phyloP scores from a whole-genome alignment of 2,113 vertebrate genomes.

The Dromaius novaehollandiae region DNA sequence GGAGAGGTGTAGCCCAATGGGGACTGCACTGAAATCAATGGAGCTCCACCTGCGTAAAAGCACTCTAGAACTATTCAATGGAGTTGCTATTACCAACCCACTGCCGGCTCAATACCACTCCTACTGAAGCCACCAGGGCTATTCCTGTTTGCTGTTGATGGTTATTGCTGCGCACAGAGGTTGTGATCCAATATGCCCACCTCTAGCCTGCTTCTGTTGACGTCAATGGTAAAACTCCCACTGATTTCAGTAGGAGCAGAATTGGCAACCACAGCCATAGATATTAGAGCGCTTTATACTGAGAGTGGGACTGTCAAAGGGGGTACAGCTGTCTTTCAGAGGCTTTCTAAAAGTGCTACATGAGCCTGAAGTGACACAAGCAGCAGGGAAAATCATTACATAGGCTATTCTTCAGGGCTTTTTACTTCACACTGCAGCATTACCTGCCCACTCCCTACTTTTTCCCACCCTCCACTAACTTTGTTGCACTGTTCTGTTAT shows the following conservation, averaged over 20 bases:
- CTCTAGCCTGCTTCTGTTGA: background rate
- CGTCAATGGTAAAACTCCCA: background rate
- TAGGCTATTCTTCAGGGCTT: background rate
- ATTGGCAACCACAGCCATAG: background rate
- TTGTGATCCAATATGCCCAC: background rate
- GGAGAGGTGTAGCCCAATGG: background rate
- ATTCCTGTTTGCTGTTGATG: background rate
- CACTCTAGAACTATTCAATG: background rate
- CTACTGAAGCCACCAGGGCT: background rate
- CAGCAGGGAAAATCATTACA: background rate
- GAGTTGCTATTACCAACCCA: background rate
- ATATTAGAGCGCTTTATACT: background rate
- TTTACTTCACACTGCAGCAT: background rate
- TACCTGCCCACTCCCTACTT: background rate
- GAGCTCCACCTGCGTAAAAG: background rate
- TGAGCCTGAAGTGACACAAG: background rate
- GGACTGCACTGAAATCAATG: background rate
- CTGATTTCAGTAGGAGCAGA: slow-evolving; percentile 3
- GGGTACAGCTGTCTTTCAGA: background rate
- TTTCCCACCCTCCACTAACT: background rate
- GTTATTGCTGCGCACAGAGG: background rate
- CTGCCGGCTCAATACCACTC: background rate
- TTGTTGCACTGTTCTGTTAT: background rate
- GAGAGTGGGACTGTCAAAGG: background rate
- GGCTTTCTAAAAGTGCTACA: background rate